Conservation (phyloP, 2,113 vertebrate genomes). For the Stegastes partitus region DNA sequence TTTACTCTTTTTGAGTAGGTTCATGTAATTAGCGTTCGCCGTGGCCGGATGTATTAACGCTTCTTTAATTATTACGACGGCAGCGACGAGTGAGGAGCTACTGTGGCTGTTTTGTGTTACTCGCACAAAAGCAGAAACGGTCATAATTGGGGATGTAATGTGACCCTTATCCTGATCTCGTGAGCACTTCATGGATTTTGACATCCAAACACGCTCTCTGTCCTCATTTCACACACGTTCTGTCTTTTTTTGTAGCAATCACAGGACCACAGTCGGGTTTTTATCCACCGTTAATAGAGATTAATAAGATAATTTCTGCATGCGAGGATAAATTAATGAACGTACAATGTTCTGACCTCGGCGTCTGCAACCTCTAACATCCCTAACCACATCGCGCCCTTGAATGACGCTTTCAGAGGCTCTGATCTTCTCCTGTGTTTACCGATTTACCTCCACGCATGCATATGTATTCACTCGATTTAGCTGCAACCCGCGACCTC, state of each 20-base stretch:
- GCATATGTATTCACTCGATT: background rate
- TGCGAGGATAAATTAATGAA: constrained; percentile 48
- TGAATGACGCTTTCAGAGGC: constrained; percentile 35
- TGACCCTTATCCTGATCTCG: too few species aligned
- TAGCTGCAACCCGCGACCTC: background rate
- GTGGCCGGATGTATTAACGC: too few species aligned
- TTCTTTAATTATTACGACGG: too few species aligned
- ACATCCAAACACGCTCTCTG: background rate
- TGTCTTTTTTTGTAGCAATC: constrained; percentile 53
- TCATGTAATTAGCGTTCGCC: too few species aligned
- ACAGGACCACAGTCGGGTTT: constrained; percentile 18
- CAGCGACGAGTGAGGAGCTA: too few species aligned
- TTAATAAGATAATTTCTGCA: constrained; percentile 63
- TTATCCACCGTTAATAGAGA: constrained; percentile 62
- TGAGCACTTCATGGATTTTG: too few species aligned
- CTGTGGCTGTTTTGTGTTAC: too few species aligned
- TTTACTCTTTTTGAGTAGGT: too few species aligned
- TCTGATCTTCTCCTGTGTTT: constrained; percentile 27
- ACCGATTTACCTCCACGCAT: background rate
- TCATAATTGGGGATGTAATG: too few species aligned
- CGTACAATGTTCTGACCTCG: constrained; percentile 46
- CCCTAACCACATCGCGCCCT: constrained; percentile 20
- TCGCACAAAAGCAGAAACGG: too few species aligned
- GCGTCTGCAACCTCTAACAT: constrained; percentile 47
- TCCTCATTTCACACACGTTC: background rate